Conservation (phyloP, 2,888 invertebrate species). For the Bombylius major region DNA sequence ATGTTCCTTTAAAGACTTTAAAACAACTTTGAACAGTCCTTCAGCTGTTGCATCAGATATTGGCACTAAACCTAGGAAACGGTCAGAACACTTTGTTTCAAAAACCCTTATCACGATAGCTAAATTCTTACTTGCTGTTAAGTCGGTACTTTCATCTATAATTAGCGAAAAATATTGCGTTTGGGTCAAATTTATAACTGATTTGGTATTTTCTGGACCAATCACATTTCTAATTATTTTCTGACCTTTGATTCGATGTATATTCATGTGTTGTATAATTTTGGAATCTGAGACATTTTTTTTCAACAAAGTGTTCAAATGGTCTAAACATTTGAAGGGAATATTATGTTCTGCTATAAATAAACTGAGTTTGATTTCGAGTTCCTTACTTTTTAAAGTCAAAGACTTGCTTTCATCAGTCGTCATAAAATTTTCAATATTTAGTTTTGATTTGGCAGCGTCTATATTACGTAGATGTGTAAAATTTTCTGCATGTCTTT, state of each 20-base stretch:
- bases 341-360: conserved; percentile 8
- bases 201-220: conserved; percentile 2
- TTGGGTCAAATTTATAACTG: not conserved
- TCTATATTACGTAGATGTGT: too few relatives aligned
- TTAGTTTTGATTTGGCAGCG: too few relatives aligned
- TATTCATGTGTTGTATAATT: conserved; percentile 2
- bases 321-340: not conserved
- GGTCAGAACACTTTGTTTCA: conserved; percentile 1
- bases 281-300: conserved; percentile 1
- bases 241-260: conserved; percentile 2
- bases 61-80: too few relatives aligned
- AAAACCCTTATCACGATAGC: conserved; percentile 4
- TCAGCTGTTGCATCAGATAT: too few relatives aligned
- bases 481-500: too few relatives aligned
- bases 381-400: too few relatives aligned
- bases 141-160: not conserved
- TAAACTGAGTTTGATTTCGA: too few relatives aligned
- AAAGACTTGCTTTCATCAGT: too few relatives aligned
- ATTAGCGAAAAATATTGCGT: not conserved
- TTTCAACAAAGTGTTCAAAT: conserved; percentile 1
- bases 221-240: conserved; percentile 1
- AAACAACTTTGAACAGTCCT: too few relatives aligned
- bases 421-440: too few relatives aligned
- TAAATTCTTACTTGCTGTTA: conserved; percentile 1
- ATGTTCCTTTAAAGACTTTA: too few relatives aligned